These are phyloP conservation scores for Apus apus DNA, from an alignment of 2,113 vertebrate genomes.

Conservation along the genomic window DNA sequence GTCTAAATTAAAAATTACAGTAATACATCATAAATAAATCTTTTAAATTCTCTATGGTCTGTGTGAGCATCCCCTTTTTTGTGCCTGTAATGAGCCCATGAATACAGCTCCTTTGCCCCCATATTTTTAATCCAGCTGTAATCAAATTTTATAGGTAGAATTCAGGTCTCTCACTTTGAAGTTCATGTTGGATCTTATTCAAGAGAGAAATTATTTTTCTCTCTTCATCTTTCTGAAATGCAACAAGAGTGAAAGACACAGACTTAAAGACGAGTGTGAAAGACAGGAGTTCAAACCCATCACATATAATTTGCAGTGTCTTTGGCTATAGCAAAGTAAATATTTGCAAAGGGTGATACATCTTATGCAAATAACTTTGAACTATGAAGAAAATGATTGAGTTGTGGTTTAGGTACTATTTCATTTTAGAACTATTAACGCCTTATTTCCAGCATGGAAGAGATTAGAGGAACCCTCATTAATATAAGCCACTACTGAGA, in stretches of 20 bases:
- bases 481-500: constrained; percentile 67
- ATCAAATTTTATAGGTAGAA: constrained; percentile 70
- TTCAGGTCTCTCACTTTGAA: constrained; percentile 60
- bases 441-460: constrained; percentile 74
- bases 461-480: constrained; percentile 74
- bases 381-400: constrained; percentile 76
- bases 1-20: constrained; percentile 94
- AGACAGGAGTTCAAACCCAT: constrained; percentile 59
- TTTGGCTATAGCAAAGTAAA: constrained; percentile 76
- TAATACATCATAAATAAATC: constrained; percentile 92
- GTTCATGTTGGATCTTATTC: constrained; percentile 8
- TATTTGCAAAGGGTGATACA: constrained; percentile 77
- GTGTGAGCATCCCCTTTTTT: constrained; percentile 79
- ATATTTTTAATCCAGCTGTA: constrained; percentile 54
- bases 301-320: constrained; percentile 65
- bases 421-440: constrained; percentile 79
- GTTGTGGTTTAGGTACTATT: constrained; percentile 77
- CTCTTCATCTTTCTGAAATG: constrained; percentile 16
- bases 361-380: constrained; percentile 81
- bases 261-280: constrained; percentile 59
- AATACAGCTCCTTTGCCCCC: constrained; percentile 53
- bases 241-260: constrained; percentile 41
- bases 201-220: constrained; percentile 10
- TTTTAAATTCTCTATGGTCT: constrained; percentile 85
- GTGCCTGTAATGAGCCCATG: constrained; percentile 76